These are phyloP conservation scores for Podargus strigoides DNA, from an alignment of 2,797 vertebrate species.

Conservation along the genomic window DNA sequence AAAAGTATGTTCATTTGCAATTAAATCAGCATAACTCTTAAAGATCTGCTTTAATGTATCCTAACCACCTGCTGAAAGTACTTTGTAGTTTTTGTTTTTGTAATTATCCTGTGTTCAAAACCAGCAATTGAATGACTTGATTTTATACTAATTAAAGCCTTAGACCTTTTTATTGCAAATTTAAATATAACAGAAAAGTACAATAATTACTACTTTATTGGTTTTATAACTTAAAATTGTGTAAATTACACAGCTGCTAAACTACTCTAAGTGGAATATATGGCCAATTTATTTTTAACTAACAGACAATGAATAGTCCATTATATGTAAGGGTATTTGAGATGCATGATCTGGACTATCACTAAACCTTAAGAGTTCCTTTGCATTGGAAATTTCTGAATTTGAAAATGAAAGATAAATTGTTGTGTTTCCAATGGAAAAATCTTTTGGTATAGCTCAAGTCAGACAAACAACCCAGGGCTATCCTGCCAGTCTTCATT, in stretches of 20 bases:
- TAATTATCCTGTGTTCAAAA: conserved; percentile 27
- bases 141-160: conserved; percentile 19
- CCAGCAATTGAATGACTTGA: neutral
- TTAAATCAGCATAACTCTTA: neutral
- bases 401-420: neutral
- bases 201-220: conserved; percentile 31
- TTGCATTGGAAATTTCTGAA: neutral
- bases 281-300: conserved; percentile 24
- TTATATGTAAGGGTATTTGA: neutral
- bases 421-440: neutral
- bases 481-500: neutral
- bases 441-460: neutral
- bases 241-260: conserved; percentile 30
- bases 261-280: neutral
- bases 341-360: neutral
- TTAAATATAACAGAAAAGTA: conserved; percentile 17
- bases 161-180: conserved; percentile 24
- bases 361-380: neutral
- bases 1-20: neutral
- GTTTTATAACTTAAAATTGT: conserved; percentile 41
- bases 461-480: neutral
- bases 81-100: conserved; percentile 1
- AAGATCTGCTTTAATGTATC: neutral
- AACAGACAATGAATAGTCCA: neutral
- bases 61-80: neutral